Evolutionary conservation across 2,888 invertebrate species (phyloP).

Genomic region (Synanthedon formicaeformis): DNA sequence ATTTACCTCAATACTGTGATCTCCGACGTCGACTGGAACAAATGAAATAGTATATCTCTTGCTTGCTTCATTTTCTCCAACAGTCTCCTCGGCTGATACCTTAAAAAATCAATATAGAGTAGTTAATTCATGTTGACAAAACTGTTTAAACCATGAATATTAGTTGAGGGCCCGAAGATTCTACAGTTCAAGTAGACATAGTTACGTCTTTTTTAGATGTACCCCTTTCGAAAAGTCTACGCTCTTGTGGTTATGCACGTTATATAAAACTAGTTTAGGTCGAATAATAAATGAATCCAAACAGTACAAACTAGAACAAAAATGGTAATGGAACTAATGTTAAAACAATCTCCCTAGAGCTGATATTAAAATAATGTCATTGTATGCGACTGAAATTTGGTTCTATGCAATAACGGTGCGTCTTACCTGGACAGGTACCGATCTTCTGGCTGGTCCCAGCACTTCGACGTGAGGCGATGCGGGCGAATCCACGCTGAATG

Average conservation of each 20-base stretch:
- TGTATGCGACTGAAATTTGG: no score
- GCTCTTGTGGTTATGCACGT: no score
- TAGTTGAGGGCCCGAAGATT: neutral
- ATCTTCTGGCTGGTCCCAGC: slow-evolving; percentile 78
- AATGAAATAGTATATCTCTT: slow-evolving; percentile 75
- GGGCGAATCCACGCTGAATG: slow-evolving; percentile 89
- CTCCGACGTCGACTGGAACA: slow-evolving; percentile 91
- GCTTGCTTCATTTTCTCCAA: slow-evolving; percentile 61
- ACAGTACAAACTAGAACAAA: no score
- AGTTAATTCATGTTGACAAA: neutral
- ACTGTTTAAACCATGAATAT: neutral
- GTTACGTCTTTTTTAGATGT: no score
- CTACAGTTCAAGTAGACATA: no score
- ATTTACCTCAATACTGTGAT: slow-evolving; percentile 89
- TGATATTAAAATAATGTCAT: no score
- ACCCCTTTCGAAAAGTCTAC: no score
- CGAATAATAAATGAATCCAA: no score
- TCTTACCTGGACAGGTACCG: slow-evolving; percentile 74
- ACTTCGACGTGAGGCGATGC: slow-evolving; percentile 85
- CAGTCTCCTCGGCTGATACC: slow-evolving; percentile 61
- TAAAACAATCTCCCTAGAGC: no score
- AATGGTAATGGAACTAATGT: no score
- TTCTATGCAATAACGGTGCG: no score
- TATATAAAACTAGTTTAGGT: no score
- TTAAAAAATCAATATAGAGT: slow-evolving; percentile 9